phyloP scores from a whole-genome alignment of 2,797 vertebrate genomes.

The Myiotriccus ornatus region DNA sequence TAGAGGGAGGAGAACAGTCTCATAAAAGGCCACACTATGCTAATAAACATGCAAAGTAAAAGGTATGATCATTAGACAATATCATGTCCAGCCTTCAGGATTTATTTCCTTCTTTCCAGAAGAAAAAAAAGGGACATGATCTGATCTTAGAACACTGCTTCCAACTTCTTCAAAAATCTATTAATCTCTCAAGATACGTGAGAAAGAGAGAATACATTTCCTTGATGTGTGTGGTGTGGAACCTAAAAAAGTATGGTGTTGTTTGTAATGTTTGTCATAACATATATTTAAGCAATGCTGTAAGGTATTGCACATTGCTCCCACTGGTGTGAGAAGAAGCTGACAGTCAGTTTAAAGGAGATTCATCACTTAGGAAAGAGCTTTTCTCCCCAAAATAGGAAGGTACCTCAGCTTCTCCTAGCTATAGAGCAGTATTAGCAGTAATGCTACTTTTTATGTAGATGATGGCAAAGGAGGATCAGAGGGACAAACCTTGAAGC shows the following conservation, averaged over 20 bases:
- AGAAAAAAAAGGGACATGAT: neutral
- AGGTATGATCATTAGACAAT: neutral
- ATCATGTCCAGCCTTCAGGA: neutral
- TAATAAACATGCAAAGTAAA: slow-evolving; percentile 35
- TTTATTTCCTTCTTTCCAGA: slow-evolving; percentile 1
- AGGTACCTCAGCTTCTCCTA: neutral
- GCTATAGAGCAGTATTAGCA: neutral
- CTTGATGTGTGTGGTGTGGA: neutral
- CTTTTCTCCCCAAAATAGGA: neutral
- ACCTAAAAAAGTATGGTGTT: neutral
- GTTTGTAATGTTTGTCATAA: neutral
- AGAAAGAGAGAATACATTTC: neutral
- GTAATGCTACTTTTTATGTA: neutral
- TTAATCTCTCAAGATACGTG: neutral
- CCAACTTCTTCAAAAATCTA: neutral
- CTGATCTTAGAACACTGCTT: neutral
- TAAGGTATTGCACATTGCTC: neutral
- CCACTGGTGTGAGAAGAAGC: neutral
- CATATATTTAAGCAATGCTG: neutral
- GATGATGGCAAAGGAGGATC: neutral
- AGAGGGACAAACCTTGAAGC: neutral
- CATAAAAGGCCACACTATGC: neutral
- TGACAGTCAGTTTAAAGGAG: neutral
- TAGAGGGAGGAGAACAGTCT: neutral
- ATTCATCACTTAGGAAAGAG: neutral